These are phyloP conservation scores for Dufourea novaeangliae DNA, from an alignment of 1,140 invertebrate genomes.

Conservation along the genomic window DNA sequence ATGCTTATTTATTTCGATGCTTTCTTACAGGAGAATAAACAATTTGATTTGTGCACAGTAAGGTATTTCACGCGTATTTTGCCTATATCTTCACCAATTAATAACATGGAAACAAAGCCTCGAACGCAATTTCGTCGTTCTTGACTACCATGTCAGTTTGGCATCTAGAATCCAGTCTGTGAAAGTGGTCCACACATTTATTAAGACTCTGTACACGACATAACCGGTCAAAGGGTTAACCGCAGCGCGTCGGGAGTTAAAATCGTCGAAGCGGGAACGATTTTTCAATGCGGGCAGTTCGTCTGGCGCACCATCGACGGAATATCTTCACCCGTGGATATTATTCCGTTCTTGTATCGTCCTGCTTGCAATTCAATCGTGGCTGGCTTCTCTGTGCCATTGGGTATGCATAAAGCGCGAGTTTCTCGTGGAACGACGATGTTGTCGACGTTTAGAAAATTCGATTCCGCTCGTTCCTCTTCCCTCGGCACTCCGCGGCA, in stretches of 20 bases:
- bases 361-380: background rate
- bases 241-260: background rate
- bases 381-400: background rate
- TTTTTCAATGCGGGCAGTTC: background rate
- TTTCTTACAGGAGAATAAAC: too few species aligned
- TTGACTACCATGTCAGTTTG: too few species aligned
- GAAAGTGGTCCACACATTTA: too few species aligned
- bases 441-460: background rate
- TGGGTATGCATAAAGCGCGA: background rate
- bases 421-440: background rate
- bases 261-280: background rate
- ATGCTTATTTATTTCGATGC: too few species aligned
- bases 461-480: background rate
- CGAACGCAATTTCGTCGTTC: too few species aligned
- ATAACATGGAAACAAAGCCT: too few species aligned
- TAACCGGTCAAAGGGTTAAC: too few species aligned
- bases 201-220: too few species aligned
- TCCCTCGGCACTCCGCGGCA: background rate
- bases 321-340: background rate
- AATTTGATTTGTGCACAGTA: too few species aligned
- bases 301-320: background rate
- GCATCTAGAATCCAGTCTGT: too few species aligned
- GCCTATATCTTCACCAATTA: too few species aligned
- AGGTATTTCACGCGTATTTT: too few species aligned
- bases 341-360: background rate